phyloP scores from a whole-genome alignment of 2,888 invertebrate species.

The Ochropleura leucogaster region DNA sequence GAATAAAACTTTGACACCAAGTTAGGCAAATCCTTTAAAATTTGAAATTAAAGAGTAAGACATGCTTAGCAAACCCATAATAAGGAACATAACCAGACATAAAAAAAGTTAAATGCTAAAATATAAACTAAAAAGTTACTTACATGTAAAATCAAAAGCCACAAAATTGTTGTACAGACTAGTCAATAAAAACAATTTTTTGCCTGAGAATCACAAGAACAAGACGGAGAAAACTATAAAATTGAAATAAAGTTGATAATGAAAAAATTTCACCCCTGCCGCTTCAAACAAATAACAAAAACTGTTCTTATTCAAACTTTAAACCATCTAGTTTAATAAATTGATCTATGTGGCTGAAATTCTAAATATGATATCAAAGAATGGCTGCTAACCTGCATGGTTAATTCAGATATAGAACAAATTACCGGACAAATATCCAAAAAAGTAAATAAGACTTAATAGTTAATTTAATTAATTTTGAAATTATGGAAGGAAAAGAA shows the following conservation, averaged over 20 bases:
- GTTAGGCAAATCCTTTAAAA: not conserved
- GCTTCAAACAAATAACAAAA: conserved; percentile 85
- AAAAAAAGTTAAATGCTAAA: not conserved
- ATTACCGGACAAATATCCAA: not conserved
- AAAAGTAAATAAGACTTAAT: conserved; percentile 12
- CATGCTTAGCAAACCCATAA: too few species aligned
- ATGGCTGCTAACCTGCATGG: conserved; percentile 14
- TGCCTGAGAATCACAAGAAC: conserved; percentile 49
- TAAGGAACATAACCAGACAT: not conserved
- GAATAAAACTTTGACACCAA: too few species aligned
- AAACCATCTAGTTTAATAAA: conserved; percentile 77
- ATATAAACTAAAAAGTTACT: conserved; percentile 19
- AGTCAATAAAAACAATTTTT: conserved; percentile 47
- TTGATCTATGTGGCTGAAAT: conserved; percentile 75
- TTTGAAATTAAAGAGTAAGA: not conserved
- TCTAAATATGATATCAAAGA: conserved; percentile 58
- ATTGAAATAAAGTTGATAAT: conserved; percentile 70
- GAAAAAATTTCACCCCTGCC: conserved; percentile 73
- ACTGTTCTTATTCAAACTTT: conserved; percentile 67
- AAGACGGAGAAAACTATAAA: conserved; percentile 63
- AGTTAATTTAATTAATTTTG: too few species aligned
- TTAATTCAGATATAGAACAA: not conserved
- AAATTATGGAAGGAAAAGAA: not conserved
- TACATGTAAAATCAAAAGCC: conserved; percentile 38
- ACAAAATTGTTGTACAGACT: conserved; percentile 1